Conservation (phyloP, 2,797 vertebrate species). For the Dryobates pubescens region DNA sequence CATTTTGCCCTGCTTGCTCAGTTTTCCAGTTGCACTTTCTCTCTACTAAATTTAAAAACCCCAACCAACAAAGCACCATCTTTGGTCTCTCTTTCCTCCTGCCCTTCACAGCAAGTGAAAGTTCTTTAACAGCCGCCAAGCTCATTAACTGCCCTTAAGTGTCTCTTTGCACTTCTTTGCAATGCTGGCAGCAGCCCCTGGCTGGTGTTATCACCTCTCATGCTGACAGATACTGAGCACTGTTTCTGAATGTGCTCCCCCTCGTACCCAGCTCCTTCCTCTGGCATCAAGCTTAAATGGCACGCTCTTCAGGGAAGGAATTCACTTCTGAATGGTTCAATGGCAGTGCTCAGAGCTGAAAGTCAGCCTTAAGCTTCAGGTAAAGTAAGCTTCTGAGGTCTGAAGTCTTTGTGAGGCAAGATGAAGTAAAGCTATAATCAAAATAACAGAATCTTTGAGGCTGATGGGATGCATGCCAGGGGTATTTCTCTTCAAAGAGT, state of each 20-base stretch:
- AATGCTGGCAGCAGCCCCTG: background rate
- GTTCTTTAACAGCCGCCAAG: background rate
- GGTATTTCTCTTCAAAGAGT: background rate
- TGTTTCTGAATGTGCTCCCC: background rate
- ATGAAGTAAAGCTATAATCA: background rate
- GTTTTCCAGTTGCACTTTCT: background rate
- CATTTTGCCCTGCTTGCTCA: background rate
- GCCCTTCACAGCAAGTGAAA: slow-evolving; percentile 8
- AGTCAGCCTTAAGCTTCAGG: background rate
- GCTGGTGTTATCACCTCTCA: background rate
- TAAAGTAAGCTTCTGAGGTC: background rate
- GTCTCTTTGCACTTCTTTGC: background rate
- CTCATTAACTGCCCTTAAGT: background rate
- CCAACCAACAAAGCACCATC: background rate
- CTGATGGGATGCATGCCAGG: background rate
- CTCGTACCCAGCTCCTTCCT: background rate
- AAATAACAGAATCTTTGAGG: background rate
- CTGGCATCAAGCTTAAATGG: background rate
- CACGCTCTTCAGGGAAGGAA: background rate
- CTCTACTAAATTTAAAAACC: background rate
- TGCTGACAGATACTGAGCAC: background rate
- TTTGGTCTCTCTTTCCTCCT: background rate
- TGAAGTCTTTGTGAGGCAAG: background rate
- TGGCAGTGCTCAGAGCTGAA: background rate
- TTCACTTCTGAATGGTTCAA: background rate